Percentiles rank a stretch among this genome's conserved stretches.
phyloP scores from a whole-genome alignment of 2,797 vertebrate species.

The Pempheris klunzingeri region DNA sequence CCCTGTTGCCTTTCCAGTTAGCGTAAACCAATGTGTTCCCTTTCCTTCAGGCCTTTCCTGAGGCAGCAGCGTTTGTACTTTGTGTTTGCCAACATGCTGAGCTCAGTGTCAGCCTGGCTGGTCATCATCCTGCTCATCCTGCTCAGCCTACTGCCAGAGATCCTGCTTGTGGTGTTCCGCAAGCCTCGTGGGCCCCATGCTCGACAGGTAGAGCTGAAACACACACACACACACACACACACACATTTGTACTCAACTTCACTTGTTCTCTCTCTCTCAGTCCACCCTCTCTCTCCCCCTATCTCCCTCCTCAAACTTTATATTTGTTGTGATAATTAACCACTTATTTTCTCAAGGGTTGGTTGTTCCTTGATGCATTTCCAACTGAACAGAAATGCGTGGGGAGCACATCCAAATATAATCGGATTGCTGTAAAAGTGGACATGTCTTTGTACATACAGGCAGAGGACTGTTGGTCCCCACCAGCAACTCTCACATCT shows the following conservation, averaged over 20 bases:
- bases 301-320: not conserved
- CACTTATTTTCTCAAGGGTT: conserved; percentile 3
- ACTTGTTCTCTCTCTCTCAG: not conserved
- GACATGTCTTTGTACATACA: not conserved
- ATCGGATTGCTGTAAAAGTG: not conserved
- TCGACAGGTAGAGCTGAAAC: conserved; percentile 87
- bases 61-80: conserved; percentile 97
- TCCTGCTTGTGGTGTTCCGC: conserved; percentile 91
- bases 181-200: conserved; percentile 86
- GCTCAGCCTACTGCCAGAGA: conserved; percentile 95
- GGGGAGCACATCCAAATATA: not conserved
- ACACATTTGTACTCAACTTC: not conserved
- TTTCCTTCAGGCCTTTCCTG: conserved; percentile 93
- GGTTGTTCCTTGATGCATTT: not conserved
- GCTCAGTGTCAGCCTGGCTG: conserved; percentile 94
- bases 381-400: not conserved
- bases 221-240: not conserved
- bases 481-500: not conserved
- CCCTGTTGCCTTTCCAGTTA: not conserved
- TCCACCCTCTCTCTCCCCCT: not conserved
- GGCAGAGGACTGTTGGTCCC: not conserved
- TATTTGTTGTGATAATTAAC: conserved; percentile 7
- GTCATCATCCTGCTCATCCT: conserved; percentile 96
- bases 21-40: conserved; percentile 34
- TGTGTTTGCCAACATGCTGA: conserved; percentile 97